Conservation (phyloP, 2,113 vertebrate genomes). For the Tinamus guttatus region DNA sequence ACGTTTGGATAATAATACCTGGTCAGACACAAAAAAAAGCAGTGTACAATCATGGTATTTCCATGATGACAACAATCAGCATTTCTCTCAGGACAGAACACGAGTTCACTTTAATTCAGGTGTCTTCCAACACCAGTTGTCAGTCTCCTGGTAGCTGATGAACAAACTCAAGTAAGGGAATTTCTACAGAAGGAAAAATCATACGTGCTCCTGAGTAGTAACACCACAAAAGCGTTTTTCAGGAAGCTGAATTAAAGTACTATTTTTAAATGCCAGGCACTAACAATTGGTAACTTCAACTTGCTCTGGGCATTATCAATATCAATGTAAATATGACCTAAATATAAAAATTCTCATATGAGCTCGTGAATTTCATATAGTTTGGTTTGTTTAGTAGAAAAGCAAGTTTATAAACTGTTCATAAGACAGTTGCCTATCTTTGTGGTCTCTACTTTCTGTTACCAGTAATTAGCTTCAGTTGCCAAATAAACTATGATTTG, state of each 20-base stretch:
- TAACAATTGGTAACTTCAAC: not conserved
- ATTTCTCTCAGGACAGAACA: not conserved
- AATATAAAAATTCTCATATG: not conserved
- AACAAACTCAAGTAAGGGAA: not conserved
- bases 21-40: slow-evolving; percentile 10
- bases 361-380: not conserved
- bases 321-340: not conserved
- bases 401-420: not conserved
- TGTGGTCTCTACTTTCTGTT: not conserved
- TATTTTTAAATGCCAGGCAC: not conserved
- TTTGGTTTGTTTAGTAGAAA: not conserved
- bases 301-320: not conserved
- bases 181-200: not conserved
- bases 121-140: not conserved
- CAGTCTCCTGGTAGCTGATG: not conserved
- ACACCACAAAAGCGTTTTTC: not conserved
- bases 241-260: not conserved
- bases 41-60: not conserved
- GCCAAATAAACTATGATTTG: not conserved
- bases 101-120: not conserved
- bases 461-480: not conserved
- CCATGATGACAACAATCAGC: not conserved
- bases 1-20: slow-evolving; percentile 99
- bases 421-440: not conserved
- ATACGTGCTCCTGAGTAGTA: not conserved